Evolutionary conservation across 2,113 vertebrate genomes (phyloP).

Genomic region (Steatornis caripensis): DNA sequence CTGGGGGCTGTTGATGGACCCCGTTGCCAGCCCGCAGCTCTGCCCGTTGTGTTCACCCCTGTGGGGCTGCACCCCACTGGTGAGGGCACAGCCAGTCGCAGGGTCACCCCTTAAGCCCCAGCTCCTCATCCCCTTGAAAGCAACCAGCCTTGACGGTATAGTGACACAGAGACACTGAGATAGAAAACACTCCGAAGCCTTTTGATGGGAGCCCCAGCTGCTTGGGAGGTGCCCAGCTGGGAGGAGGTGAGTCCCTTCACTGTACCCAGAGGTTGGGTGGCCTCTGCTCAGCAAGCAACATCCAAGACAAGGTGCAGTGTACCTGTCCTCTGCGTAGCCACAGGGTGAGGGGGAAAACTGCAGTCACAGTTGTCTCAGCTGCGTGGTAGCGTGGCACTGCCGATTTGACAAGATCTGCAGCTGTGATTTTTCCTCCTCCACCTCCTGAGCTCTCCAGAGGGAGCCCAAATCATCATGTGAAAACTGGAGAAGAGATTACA

Average conservation of each 20-base stretch:
- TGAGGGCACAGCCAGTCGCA: neutral
- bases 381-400: neutral
- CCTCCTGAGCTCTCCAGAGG: neutral
- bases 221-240: neutral
- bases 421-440: neutral
- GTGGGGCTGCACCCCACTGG: neutral
- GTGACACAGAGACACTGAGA: neutral
- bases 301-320: neutral
- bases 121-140: neutral
- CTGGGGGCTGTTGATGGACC: neutral
- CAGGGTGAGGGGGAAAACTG: neutral
- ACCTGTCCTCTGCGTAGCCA: neutral
- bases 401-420: neutral
- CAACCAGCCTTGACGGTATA: neutral
- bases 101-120: neutral
- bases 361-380: neutral
- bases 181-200: neutral
- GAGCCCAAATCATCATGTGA: neutral
- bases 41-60: neutral
- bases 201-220: neutral
- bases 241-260: neutral
- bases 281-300: neutral
- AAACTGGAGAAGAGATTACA: neutral
- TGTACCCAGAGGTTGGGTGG: neutral
- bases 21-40: neutral